These are phyloP conservation scores for Athripsodes cinereus DNA, from an alignment of 2,888 invertebrate genomes.

Conservation along the genomic window DNA sequence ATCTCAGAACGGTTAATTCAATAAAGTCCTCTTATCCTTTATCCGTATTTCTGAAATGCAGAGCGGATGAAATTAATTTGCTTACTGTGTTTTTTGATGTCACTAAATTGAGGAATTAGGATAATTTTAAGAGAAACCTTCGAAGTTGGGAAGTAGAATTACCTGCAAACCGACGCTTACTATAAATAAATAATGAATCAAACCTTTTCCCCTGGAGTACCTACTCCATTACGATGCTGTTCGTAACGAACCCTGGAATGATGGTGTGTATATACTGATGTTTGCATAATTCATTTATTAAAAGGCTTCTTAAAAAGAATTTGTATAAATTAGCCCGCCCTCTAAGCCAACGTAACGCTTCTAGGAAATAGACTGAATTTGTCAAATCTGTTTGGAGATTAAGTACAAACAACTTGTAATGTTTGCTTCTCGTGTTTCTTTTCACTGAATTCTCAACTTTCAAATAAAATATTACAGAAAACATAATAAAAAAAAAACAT, in stretches of 20 bases:
- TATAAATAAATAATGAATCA: not conserved
- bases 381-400: no score
- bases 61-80: no score
- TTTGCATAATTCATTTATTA: constrained; percentile 1
- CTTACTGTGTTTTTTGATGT: not conserved
- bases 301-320: not conserved
- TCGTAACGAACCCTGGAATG: not conserved
- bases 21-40: no score
- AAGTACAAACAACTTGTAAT: no score
- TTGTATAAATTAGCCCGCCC: not conserved
- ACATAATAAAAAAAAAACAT: no score
- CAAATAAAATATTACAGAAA: no score
- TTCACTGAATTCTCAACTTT: no score
- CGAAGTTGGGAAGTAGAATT: not conserved
- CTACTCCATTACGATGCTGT: not conserved
- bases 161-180: not conserved
- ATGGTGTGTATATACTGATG: no score
- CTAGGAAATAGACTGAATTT: no score
- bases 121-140: not conserved
- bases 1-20: no score
- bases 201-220: not conserved
- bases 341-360: not conserved
- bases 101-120: not conserved
- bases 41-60: no score
- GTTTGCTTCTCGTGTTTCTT: no score